A percentile compares a stretch with the other conserved stretches of the same genome.
Evolutionary conservation across 1,140 invertebrate genomes (phyloP).

Genomic region (Lepidurus packardi): DNA sequence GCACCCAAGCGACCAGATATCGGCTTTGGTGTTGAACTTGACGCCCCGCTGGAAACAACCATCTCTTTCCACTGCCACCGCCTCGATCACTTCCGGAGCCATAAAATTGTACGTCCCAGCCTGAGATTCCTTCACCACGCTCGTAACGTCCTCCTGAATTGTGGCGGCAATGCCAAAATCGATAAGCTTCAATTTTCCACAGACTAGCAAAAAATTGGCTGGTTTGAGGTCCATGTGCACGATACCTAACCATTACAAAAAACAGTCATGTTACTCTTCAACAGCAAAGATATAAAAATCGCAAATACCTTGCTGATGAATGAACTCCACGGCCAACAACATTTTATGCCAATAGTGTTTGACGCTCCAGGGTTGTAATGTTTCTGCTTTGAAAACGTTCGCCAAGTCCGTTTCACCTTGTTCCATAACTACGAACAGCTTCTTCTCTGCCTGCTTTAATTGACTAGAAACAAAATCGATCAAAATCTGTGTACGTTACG

Average conservation of each 20-base stretch:
- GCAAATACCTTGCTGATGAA: constrained; percentile 72
- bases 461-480: constrained; percentile 49
- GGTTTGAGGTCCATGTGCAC: constrained; percentile 96
- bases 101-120: constrained; percentile 93
- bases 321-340: constrained; percentile 81
- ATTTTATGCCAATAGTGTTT: constrained; percentile 91
- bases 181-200: constrained; percentile 84
- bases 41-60: constrained; percentile 44
- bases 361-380: constrained; percentile 59
- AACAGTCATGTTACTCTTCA: constrained; percentile 22
- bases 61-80: constrained; percentile 38
- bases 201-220: constrained; percentile 88
- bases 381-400: constrained; percentile 59
- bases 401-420: constrained; percentile 85
- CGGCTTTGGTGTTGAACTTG: constrained; percentile 84
- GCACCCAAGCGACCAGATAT: constrained; percentile 96
- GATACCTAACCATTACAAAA: constrained; percentile 59
- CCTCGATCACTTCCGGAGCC: constrained; percentile 83
- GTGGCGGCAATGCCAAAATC: constrained; percentile 97
- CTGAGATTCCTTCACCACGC: constrained; percentile 71
- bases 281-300: constrained; percentile 8
- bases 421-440: constrained; percentile 82
- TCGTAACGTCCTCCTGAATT: constrained; percentile 80
- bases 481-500: constrained; percentile 55
- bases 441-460: constrained; percentile 44